Conservation (phyloP, 2,888 invertebrate species). For the Spodoptera littoralis region DNA sequence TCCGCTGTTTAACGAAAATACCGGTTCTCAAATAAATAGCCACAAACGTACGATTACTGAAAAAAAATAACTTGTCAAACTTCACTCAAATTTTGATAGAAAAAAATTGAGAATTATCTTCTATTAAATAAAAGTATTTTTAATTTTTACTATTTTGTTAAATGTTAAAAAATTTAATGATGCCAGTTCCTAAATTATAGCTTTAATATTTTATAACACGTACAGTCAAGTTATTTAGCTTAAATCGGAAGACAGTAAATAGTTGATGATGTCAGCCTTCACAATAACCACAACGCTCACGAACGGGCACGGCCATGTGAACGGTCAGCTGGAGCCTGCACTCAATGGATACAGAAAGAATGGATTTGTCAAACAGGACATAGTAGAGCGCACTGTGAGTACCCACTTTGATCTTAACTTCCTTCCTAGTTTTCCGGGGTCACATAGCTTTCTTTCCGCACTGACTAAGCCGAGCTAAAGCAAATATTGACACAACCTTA, state of each 20-base stretch:
- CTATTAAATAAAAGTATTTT: too few relatives aligned
- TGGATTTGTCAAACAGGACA: constrained; percentile 75
- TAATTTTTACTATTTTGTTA: too few relatives aligned
- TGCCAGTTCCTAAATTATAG: constrained; percentile 50
- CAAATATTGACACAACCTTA: not conserved
- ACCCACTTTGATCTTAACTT: constrained; percentile 18
- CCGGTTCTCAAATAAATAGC: constrained; percentile 49
- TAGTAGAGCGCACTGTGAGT: constrained; percentile 74
- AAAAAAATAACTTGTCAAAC: constrained; percentile 47
- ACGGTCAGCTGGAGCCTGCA: constrained; percentile 76
- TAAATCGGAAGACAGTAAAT: constrained; percentile 49
- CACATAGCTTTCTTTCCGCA: constrained; percentile 14
- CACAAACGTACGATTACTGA: constrained; percentile 43
- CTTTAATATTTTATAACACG: constrained; percentile 43
- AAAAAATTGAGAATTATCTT: too few relatives aligned
- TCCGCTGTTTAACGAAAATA: constrained; percentile 44
- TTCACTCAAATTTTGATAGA: constrained; percentile 49
- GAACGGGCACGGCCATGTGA: constrained; percentile 79
- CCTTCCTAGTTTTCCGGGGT: constrained; percentile 8
- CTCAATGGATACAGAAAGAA: constrained; percentile 81
- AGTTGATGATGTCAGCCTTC: constrained; percentile 78
- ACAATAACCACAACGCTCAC: constrained; percentile 82
- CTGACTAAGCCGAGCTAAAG: not conserved
- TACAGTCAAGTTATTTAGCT: constrained; percentile 31
- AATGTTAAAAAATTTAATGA: constrained; percentile 12